phyloP scores from a whole-genome alignment of 2,113 vertebrate genomes.

The Spheniscus mendiculus region DNA sequence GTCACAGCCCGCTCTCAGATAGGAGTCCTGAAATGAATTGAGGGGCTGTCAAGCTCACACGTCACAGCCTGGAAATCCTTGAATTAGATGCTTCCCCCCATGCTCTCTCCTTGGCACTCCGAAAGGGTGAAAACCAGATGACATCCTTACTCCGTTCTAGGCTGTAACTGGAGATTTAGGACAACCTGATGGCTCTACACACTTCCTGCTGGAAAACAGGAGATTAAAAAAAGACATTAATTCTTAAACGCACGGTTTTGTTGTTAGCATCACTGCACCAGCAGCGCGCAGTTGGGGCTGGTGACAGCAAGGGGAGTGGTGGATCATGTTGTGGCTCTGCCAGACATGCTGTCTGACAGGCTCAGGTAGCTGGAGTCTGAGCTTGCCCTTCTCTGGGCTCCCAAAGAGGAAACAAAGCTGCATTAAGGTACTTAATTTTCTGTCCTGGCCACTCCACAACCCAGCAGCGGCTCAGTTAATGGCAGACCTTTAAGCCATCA shows the following conservation, averaged over 20 bases:
- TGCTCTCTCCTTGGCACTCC: not conserved
- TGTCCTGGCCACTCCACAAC: not conserved
- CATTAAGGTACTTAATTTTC: not conserved
- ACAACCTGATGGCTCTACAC: not conserved
- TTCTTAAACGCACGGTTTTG: not conserved
- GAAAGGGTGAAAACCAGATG: not conserved
- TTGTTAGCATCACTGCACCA: too few species aligned
- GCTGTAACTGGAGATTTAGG: not conserved
- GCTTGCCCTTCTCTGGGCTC: not conserved
- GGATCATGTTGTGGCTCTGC: accelerated
- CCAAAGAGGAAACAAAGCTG: not conserved
- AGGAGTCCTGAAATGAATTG: not conserved
- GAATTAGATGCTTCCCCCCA: not conserved
- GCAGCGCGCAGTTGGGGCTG: not conserved
- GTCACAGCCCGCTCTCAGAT: not conserved
- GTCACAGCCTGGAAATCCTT: not conserved
- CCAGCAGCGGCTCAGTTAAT: not conserved
- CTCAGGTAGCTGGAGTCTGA: not conserved
- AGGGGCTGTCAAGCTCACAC: not conserved
- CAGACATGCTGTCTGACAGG: accelerated
- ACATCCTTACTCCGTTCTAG: accelerated
- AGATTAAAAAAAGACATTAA: not conserved
- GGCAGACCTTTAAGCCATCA: not conserved
- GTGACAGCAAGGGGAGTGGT: not conserved
- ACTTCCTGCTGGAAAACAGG: not conserved